phyloP scores from a whole-genome alignment of 2,113 vertebrate genomes.

The Amphiprion ocellaris region DNA sequence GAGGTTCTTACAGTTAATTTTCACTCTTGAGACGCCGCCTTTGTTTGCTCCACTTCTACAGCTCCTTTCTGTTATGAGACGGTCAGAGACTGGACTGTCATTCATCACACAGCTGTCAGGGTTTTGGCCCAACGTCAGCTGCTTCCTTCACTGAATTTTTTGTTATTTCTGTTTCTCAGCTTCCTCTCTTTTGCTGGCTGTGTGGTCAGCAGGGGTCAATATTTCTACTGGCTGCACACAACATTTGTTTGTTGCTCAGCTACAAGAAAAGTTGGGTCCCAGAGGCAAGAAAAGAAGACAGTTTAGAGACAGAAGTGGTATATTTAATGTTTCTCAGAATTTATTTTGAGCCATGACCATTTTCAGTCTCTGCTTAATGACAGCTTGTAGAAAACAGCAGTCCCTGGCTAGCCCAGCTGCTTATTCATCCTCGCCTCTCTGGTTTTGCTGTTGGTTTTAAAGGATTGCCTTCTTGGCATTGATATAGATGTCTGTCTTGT shows the following conservation, averaged over 20 bases:
- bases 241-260: constrained; percentile 8
- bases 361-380: not conserved
- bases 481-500: not conserved
- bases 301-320: not conserved
- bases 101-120: constrained; percentile 62
- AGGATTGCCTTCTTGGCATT: not conserved
- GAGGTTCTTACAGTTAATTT: not conserved
- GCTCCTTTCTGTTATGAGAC: constrained; percentile 34
- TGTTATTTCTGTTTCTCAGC: constrained; percentile 16
- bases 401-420: not conserved
- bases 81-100: constrained; percentile 17
- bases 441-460: constrained; percentile 9
- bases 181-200: constrained; percentile 47
- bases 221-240: constrained; percentile 28
- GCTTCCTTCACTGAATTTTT: constrained; percentile 32
- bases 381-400: not conserved
- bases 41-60: constrained; percentile 12
- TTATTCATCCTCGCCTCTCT: not conserved
- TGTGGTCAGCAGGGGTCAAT: constrained; percentile 47
- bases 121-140: constrained; percentile 34
- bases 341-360: not conserved
- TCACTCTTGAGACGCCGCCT: not conserved
- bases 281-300: not conserved
- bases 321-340: not conserved
- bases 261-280: not conserved